Base-by-base conservation (phyloP, 92 coral and sea anemone species). In the Epizoanthus scotinus region DNA sequence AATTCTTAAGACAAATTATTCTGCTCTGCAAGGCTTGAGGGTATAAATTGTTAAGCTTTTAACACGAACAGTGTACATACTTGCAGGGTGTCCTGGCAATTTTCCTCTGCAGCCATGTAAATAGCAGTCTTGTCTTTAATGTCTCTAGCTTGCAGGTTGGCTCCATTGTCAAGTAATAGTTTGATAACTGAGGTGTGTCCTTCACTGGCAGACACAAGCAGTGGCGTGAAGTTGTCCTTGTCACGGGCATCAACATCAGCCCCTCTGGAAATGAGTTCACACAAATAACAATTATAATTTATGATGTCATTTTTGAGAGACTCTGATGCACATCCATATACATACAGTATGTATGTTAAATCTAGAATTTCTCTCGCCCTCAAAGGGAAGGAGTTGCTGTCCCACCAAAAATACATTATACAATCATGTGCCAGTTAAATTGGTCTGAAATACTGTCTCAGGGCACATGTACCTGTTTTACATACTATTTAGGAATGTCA, bases 201-300 rank as follows among this genome's bases (percentile, higher is more conserved):
- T 36, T 91, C 89, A 24, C 85, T 70, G 26, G 92, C 91, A 19
- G 98, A 92, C 5, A 85, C 74, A 42, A 95, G 79, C 24, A 95
- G 27, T 13, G 98, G 95, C 10, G 98, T 95, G 67, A 82, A 91
- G 80, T 95, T 91, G 79, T 95, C 98, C 63, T 93, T 95, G 91
- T 95, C 98, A 44, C 86, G 77, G 42, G 95, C 89, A 59, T 95
- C 98, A 58, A 95, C 83, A 58, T 93, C 85, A 20, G 98, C 98
- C 24, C 97, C 95, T 75, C 98, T 94, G 83, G 28, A 85, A 57
- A 19, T 47, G 80, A 52, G 38, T 50, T 42, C 12, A 38, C 13
- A 38, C 36, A 21, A 47, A n/a, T n/a, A n/a, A n/a, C n/a, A n/a
- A n/a, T n/a, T 36, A 73, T 1, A 17, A n/a, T n/a, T n/a, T n/a